These are phyloP conservation scores for Oligia strigilis DNA, from an alignment of 2,888 invertebrate genomes.

Conservation along the genomic window DNA sequence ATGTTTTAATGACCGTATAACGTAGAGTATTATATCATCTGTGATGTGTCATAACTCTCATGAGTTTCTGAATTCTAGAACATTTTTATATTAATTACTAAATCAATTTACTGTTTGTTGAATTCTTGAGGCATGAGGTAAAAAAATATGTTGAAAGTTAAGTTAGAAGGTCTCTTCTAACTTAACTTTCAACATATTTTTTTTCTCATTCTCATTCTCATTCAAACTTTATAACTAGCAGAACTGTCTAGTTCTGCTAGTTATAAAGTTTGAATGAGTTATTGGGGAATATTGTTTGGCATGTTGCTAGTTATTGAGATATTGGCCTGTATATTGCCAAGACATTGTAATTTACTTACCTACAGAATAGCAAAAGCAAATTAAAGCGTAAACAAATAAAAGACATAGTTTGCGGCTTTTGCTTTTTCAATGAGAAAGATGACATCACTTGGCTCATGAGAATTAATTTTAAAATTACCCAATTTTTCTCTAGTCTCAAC, in stretches of 20 bases:
- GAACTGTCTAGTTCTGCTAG: no score
- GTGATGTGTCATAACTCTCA: no score
- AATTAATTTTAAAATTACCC: background rate
- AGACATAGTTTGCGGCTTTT: background rate
- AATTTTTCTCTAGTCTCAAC: background rate
- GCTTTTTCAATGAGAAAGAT: background rate
- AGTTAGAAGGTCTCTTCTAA: no score
- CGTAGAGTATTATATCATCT: no score
- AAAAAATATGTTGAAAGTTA: no score
- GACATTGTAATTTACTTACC: background rate
- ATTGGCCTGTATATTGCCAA: no score
- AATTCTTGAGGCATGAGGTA: background rate
- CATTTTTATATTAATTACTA: background rate
- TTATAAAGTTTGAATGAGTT: no score
- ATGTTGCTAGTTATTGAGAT: no score
- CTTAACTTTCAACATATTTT: no score
- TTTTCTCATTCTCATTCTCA: no score
- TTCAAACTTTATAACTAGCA: no score
- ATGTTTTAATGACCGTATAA: background rate
- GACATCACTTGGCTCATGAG: background rate
- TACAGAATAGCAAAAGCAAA: background rate
- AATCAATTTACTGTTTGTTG: background rate
- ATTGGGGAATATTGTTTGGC: no score
- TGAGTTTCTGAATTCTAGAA: slow-evolving; percentile 6
- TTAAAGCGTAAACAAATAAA: background rate